Base-by-base conservation (phyloP, 2,113 vertebrate genomes). In the Cathartes aura region DNA sequence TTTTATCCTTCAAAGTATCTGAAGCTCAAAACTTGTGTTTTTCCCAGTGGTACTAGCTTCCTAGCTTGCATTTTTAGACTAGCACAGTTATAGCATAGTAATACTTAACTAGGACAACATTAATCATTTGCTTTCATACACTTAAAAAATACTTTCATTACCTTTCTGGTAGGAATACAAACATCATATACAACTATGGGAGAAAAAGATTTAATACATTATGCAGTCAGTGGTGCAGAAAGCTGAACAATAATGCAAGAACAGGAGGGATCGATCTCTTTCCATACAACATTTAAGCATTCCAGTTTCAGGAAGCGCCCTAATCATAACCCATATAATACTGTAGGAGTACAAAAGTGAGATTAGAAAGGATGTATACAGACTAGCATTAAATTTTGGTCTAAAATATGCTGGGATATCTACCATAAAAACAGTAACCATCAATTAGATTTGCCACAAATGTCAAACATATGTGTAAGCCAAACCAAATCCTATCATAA, bases 371-470 rank as follows among this genome's bases (percentile, higher is more conserved):
- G 45, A 84, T 82, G n/a, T 38, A 80, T 60, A 82, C 43, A 91
- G 60, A 64, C 64, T 71, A 71, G 70, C 56, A 74, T 62, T 75
- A 82, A 50, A 87, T 82, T 94, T 93, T 73, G 74, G 85, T 90
- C 81, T 76, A 64, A 85, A 95, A 64, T 15, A 93, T 42, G 40
- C 67, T 91, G 62, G 84, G 58, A 38, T 89, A 91, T 62, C 89
- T 88, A 67, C 78, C 74, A 67, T 95, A 93, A 95, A 89, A 93
- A 47, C 68, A 91, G 93, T 52, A 96, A 93, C 84, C 79, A 86
- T 91, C 93, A 70, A 86, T 96, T 94, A 93, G 48, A 82, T 88
- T 82, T 47, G 71, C 93, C 74, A 7, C 91, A 91, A 93, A 97
- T 90, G 55, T 96, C 82, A 86, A 96, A 93, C 87, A 87, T 17